Evolutionary conservation across 2,888 invertebrate genomes (phyloP), one percentile per base, ranked within the genome.

Genomic region (Ormyrus nitidulus): DNA sequence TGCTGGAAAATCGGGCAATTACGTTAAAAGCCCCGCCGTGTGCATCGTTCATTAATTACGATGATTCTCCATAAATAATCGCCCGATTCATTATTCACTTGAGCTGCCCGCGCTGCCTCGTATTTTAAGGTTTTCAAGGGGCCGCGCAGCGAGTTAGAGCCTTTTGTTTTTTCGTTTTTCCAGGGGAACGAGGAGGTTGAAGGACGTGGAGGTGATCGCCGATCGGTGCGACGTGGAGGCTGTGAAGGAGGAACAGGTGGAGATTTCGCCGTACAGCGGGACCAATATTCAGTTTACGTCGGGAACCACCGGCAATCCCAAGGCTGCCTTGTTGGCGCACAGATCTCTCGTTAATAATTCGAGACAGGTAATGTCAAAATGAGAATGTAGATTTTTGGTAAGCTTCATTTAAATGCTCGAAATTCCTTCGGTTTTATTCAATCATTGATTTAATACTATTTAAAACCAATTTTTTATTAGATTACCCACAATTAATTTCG

Each of bases 281-380:
- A 94, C 93, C 84, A 96, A 95, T 87, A 94, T 98, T 83, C 94
- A 96, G 87, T 97, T 96, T 87, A 96, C 97, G 0, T 97, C 97
- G 0, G 96, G 96, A 19, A 96, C 96, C 0, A 96, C 97, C 0
- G 95, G 95, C n/a, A 89, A 91, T 58, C 96, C 97, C 0, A 97
- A 97, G 90, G 97, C 95, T 2, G 93, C 95, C 0, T 88, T 93
- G 0, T 85, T 96, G 0, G 93, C 94, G 2, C 97, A 98, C 87
- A 93, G 94, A 86, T 93, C 93, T 81, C 91, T 95, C 19, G 91
- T 96, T 3, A 97, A 98, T 89, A 97, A 97, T 89, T 92, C 94
- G 6, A 93, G 92, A 85, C 92, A 93, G 85, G 91, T 94, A 75
- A 91, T 1, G 19, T 1, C 1, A 19, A 19, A 19, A 19, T 19